Conservation (phyloP, 1,140 invertebrate genomes). For the Saxidomus purpurata region DNA sequence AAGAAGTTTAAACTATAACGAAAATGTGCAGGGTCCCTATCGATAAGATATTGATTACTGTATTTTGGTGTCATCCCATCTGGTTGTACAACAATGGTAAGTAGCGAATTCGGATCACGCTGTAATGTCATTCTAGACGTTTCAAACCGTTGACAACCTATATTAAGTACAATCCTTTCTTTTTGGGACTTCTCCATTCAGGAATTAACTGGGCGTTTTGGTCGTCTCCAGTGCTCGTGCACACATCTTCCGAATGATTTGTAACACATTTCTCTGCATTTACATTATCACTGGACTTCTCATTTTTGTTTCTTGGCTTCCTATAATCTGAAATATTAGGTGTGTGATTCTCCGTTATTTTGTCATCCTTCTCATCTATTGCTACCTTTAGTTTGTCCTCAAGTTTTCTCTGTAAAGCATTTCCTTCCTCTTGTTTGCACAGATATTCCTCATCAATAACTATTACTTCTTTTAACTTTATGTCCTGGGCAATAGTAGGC, state of each 20-base stretch:
- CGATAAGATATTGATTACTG: neutral
- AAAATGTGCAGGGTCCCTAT: conserved; percentile 11
- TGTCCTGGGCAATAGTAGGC: neutral
- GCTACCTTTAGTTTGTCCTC: neutral
- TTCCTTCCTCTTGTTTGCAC: neutral
- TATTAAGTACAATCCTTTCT: neutral
- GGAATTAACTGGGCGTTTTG: neutral
- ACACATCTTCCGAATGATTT: no score
- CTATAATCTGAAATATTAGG: neutral
- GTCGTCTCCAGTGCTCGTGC: neutral
- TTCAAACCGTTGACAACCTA: conserved; percentile 4
- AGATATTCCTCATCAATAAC: neutral
- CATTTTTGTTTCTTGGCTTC: neutral
- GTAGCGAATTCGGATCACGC: neutral
- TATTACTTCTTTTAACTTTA: neutral
- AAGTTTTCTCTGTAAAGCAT: neutral
- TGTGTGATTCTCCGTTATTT: neutral
- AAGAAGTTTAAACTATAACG: neutral
- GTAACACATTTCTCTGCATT: neutral
- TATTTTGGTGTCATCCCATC: neutral
- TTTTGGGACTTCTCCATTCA: neutral
- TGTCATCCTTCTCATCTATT: neutral
- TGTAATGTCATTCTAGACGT: neutral
- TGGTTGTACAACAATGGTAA: neutral
- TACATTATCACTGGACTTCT: neutral